Evolutionary conservation across 2,113 vertebrate species (phyloP).

Genomic region (Nothoprocta pentlandii): DNA sequence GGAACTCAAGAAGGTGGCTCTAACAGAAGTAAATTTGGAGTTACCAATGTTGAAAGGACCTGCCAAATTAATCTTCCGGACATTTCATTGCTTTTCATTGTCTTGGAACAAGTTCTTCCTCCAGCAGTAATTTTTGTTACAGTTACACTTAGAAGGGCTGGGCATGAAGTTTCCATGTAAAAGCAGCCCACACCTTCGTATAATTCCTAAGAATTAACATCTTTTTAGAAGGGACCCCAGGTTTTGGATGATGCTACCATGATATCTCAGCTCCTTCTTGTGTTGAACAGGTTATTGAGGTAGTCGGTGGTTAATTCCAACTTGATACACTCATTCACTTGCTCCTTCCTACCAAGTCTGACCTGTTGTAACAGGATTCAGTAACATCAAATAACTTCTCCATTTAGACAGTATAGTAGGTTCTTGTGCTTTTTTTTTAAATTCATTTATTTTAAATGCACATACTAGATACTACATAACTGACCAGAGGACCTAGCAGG

Average conservation of each 20-base stretch:
- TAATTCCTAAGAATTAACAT: background rate
- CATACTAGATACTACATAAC: background rate
- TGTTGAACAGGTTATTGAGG: background rate
- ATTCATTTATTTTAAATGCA: background rate
- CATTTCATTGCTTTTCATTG: background rate
- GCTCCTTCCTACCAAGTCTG: background rate
- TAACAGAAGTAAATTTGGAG: background rate
- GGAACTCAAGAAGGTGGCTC: background rate
- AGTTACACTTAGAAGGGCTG: background rate
- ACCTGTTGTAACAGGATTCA: background rate
- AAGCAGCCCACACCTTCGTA: background rate
- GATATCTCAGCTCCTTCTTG: background rate
- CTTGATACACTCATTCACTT: background rate
- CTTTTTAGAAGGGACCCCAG: background rate
- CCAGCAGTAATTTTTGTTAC: background rate
- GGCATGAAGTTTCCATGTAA: background rate
- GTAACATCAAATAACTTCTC: background rate
- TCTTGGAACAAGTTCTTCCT: background rate
- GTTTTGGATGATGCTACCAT: background rate
- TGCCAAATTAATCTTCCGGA: background rate
- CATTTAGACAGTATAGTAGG: background rate
- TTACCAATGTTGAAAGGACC: background rate
- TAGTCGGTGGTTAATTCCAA: background rate
- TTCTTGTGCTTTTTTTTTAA: fast-evolving
- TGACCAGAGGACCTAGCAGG: background rate